Evolutionary conservation across 2,888 invertebrate species (phyloP), one percentile per base, ranked within the genome.

Genomic region (Philopedon plagiatum): DNA sequence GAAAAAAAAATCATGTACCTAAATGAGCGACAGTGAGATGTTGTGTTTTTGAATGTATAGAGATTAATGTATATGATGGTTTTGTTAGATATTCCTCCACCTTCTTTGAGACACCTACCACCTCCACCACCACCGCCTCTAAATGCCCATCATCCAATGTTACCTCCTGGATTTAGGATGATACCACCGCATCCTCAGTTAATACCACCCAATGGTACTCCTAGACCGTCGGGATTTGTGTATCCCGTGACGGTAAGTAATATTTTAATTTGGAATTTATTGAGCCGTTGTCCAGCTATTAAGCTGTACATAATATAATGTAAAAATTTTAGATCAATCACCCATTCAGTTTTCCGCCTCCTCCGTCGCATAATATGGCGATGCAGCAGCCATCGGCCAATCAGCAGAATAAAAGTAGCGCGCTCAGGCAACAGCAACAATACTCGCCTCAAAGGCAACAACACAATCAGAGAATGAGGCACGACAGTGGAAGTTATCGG

Each of bases 11-110:
- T n/a, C n/a, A n/a, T n/a, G n/a, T n/a, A n/a, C n/a, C n/a, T n/a
- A n/a, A n/a, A n/a, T n/a, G n/a, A n/a, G n/a, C n/a, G n/a, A n/a
- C n/a, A n/a, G n/a, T n/a, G n/a, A n/a, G n/a, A n/a, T n/a, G n/a
- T n/a, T n/a, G n/a, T n/a, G n/a, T n/a, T n/a, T n/a, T n/a, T n/a
- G n/a, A n/a, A n/a, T n/a, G n/a, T n/a, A n/a, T n/a, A n/a, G n/a
- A n/a, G 2, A 39, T 15, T 39, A 2, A 39, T 39, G 37, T 41
- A 13, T 21, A n/a, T 61, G 23, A 26, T 26, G 15, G 13, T 65
- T 13, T 23, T 56, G 9, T 9, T 51, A 75, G 74, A 70, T 69
- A 82, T 85, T 72, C 82, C 85, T 75, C 87, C 86, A 57, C 84
- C 81, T 13, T 76, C 76, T 37, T 18, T 82, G 70, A 68, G 81